Percentiles rank a stretch among this genome's conserved stretches.
Evolutionary conservation across 1,140 invertebrate species (phyloP).

Genomic region (Lasaia peninsularis): DNA sequence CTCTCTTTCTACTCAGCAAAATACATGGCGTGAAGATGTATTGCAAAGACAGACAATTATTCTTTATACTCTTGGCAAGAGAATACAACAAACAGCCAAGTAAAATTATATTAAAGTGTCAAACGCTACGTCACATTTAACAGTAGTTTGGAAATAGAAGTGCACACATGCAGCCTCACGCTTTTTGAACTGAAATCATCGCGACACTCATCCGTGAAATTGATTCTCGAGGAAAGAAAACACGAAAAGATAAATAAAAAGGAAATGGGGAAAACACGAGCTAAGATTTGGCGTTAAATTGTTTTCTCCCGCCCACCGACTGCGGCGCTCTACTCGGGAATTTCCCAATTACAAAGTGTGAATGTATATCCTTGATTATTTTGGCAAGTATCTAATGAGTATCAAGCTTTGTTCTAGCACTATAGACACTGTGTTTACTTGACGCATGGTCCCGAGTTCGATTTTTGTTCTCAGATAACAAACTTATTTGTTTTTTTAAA

Average conservation of each 20-base stretch:
- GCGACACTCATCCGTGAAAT: conserved; percentile 76
- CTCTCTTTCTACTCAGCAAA: too few relatives aligned
- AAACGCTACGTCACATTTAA: background rate
- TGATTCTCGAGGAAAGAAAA: conserved; percentile 75
- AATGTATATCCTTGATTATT: conserved; percentile 70
- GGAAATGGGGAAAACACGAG: conserved; percentile 77
- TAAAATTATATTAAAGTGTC: too few relatives aligned
- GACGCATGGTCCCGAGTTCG: too few relatives aligned
- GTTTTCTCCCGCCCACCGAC: conserved; percentile 67
- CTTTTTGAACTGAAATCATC: conserved; percentile 74
- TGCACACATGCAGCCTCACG: conserved; percentile 60
- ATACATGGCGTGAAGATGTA: too few relatives aligned
- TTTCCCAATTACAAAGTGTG: conserved; percentile 73
- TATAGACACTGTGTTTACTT: too few relatives aligned
- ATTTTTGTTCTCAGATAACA: too few relatives aligned
- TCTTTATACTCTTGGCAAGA: too few relatives aligned
- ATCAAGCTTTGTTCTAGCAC: conserved; percentile 21
- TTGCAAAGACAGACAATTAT: too few relatives aligned
- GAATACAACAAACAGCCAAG: too few relatives aligned
- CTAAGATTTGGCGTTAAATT: conserved; percentile 78
- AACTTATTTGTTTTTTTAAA: too few relatives aligned
- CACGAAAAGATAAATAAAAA: conserved; percentile 77
- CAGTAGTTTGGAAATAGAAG: conserved; percentile 22
- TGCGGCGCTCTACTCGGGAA: conserved; percentile 61
- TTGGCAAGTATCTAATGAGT: conserved; percentile 33